Conservation (phyloP, 2,113 vertebrate genomes). For the Piprites chloris region DNA sequence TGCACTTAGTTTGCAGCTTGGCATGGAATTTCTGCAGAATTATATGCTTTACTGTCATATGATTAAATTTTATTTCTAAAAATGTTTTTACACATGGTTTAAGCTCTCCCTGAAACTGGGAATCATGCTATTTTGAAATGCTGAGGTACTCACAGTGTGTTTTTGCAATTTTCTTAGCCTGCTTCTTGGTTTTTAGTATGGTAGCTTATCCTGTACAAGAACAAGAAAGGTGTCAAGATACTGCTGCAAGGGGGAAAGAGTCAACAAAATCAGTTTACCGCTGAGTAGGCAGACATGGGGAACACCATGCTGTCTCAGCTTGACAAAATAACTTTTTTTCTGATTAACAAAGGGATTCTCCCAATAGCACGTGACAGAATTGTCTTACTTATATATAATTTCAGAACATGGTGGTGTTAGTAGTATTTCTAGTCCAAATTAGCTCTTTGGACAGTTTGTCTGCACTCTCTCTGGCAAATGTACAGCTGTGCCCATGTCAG, state of each 20-base stretch:
- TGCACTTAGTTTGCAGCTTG: neutral
- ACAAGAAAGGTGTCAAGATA: neutral
- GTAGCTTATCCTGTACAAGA: neutral
- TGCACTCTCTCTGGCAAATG: neutral
- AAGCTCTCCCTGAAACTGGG: neutral
- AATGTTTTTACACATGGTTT: neutral
- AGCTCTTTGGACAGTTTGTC: neutral
- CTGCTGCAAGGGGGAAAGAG: neutral
- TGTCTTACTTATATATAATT: neutral
- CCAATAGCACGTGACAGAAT: neutral
- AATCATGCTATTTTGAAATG: neutral
- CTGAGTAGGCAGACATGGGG: neutral
- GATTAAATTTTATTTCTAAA: neutral
- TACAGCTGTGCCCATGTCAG: neutral
- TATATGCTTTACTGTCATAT: neutral
- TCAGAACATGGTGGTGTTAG: neutral
- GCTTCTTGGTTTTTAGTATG: neutral
- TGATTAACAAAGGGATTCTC: neutral
- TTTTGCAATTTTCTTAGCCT: neutral
- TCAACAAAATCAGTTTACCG: neutral
- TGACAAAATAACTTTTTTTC: neutral
- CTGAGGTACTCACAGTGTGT: neutral
- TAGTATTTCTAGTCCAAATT: neutral
- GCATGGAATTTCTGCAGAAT: neutral
- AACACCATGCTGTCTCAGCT: neutral